Base-by-base conservation (phyloP, 2,888 invertebrate species). In the Lissonota sp. region DNA sequence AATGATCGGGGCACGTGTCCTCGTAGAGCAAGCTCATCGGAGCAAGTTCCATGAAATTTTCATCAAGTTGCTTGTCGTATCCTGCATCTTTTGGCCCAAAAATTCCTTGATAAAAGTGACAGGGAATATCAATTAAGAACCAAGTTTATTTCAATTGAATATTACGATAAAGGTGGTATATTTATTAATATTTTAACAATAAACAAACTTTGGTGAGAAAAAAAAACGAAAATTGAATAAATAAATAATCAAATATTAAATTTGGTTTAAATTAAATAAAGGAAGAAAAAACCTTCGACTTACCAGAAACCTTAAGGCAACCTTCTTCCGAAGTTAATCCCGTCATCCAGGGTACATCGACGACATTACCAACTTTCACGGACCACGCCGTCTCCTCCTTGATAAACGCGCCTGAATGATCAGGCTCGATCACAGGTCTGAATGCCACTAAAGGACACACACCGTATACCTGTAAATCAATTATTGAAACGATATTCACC, bases 401-500 rank as follows among this genome's bases (percentile, higher is more conserved):
- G 5, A 97, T 88, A 88, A 97, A 97, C 0, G 96, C 96, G 0
- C 94, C 95, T 0, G 94, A 93, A 6, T 95, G 94, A 51, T 94
- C 93, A 0, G 95, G 95, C 88, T 97, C 97, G 0, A 96, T 93
- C 0, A 96, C 96, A 0, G 97, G 97, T 86, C 95, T 96, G 88
- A 97, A 97, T 0, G 96, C 95, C 81, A 97, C 96, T 95, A 96
- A 95, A 0, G 97, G 96, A 91, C 96, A 96, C 84, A 95, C 95
- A 88, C 96, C 96, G 95, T 96, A 97, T 73, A 94, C 93, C 96
- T 96, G 26, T 64, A 46, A 7, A 53, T 14, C 53, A 12, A 5
- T 53, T 5, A 12, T 1, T 2, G 0, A 4, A 16, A 53, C 7
- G 6, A 53, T 14, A 53, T n/a, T 6, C n/a, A 5, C 6, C 14